Percentiles rank a stretch among this genome's conserved stretches.
These are phyloP conservation scores for Prunella strophiata DNA, from an alignment of 2,797 vertebrate genomes.

Conservation along the genomic window DNA sequence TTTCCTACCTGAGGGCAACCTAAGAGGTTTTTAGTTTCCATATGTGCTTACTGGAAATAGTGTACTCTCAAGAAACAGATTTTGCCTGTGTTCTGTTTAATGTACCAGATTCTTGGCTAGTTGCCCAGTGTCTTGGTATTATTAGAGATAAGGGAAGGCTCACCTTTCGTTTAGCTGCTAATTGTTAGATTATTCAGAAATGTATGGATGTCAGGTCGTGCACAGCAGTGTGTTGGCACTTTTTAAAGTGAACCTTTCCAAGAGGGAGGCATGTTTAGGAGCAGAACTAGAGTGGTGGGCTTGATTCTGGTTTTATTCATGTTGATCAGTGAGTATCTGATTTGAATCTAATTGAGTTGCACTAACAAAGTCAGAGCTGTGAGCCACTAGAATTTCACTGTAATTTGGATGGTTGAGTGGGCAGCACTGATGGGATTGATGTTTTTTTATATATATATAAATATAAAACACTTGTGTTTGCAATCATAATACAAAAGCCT, in stretches of 20 bases:
- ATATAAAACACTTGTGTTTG: neutral
- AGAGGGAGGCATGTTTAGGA: neutral
- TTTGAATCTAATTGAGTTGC: neutral
- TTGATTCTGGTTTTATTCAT: neutral
- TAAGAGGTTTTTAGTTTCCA: neutral
- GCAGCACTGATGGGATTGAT: neutral
- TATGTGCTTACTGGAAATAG: neutral
- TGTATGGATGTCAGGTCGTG: neutral
- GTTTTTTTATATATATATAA: neutral
- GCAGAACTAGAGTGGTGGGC: neutral
- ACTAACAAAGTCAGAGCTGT: neutral
- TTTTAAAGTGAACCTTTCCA: neutral
- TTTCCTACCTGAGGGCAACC: neutral
- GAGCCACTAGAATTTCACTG: neutral
- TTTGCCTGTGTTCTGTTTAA: neutral
- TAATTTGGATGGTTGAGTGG: neutral
- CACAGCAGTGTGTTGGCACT: neutral
- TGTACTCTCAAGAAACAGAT: neutral
- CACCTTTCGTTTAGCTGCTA: neutral
- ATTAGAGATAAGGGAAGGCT: neutral
- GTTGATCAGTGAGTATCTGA: neutral
- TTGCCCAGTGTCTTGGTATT: neutral
- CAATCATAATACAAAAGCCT: rapidly evolving
- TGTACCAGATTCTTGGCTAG: neutral
- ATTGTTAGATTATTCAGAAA: neutral